Evolutionary conservation across 1,140 invertebrate species (phyloP).

Genomic region (Camponotus floridanus): DNA sequence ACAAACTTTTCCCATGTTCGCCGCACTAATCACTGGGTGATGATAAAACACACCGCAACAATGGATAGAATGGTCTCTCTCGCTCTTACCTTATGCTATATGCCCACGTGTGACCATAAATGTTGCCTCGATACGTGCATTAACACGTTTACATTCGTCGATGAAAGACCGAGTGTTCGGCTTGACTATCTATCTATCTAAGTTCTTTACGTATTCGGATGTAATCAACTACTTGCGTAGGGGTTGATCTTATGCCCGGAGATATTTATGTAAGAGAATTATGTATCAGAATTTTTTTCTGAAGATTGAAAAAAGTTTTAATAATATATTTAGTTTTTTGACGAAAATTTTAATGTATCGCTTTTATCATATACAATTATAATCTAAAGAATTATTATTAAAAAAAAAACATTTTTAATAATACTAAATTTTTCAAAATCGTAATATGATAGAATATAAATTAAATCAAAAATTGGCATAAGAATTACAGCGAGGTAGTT

Average conservation of each 20-base stretch:
- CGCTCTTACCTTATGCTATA: not conserved
- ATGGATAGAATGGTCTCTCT: constrained; percentile 25
- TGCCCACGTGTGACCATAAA: not conserved
- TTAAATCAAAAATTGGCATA: no score
- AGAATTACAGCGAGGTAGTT: no score
- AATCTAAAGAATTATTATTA: no score
- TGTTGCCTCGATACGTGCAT: constrained; percentile 40
- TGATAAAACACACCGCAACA: constrained; percentile 42
- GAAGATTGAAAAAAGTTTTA: no score
- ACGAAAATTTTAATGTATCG: no score
- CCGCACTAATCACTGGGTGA: constrained; percentile 57
- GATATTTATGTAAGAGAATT: no score
- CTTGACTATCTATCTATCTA: not conserved
- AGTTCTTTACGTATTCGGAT: not conserved
- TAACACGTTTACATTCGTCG: constrained; percentile 53
- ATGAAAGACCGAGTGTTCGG: constrained; percentile 28
- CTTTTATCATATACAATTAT: no score
- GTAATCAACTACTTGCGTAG: not conserved
- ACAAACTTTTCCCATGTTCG: constrained; percentile 48
- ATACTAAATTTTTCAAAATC: no score
- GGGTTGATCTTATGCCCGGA: not conserved
- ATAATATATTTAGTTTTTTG: no score
- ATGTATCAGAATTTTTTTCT: no score
- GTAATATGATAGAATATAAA: no score
- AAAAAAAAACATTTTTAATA: no score